Base-by-base conservation (phyloP, 1,140 invertebrate genomes). In the Cephus cinctus region DNA sequence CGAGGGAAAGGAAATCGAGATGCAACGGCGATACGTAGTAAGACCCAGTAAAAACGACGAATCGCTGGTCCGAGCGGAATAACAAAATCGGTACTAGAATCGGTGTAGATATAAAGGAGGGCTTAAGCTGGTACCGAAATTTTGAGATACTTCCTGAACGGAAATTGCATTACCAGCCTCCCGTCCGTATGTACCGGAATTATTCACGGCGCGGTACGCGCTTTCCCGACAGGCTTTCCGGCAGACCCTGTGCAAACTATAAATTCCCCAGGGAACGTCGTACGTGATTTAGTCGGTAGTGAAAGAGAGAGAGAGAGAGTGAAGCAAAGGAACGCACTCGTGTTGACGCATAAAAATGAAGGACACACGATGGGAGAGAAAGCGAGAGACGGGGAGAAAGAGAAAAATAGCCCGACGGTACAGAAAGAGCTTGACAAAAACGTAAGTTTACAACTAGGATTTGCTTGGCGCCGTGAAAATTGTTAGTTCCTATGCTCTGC, bases 141-240 rank as follows among this genome's bases (percentile, higher is more conserved):
- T n/a, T n/a, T n/a, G n/a, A n/a, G n/a, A n/a, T n/a, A 11, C 18
- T 43, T 40, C 14, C 22, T 30, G n/a, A 12, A 35, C 20, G 23
- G 34, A 50, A 50, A 38, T 38, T 5, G 15, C 39, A 43, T 42
- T 36, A 35, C 31, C 40, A 40, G 19, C 52, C n/a, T n/a, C n/a
- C n/a, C n/a, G n/a, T n/a, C 57, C 52, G 55, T 55, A 54, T 23
- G 43, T 48, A 30, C 19, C 36, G 35, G 52, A 61, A 65, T 65
- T 61, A 65, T 64, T 66, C 55, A 64, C 43, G 48, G 27, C 27
- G 14, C 54, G 31, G 27, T 50, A 50, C 43, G 36, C 54, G 54
- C 43, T 59, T 56, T 53, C 56, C 44, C 45, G 47, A 41, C 40
- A 27, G 25, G n/a, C 30, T 39, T 46, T 52, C 38, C 39, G 12